phyloP scores from a whole-genome alignment of 2,888 invertebrate genomes.

The Euspilapteryx auroguttella region DNA sequence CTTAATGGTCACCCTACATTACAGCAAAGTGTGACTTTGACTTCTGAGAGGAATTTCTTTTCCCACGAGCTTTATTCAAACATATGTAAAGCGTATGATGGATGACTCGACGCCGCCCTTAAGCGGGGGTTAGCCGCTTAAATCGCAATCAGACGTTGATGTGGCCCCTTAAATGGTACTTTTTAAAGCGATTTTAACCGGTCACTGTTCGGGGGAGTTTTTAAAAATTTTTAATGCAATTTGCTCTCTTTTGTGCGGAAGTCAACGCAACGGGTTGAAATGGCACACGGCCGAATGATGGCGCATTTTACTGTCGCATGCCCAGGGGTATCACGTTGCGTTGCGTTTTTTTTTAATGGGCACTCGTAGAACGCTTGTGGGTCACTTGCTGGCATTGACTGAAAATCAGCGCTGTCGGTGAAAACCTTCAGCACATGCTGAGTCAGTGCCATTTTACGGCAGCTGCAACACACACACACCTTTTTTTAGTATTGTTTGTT shows the following conservation, averaged over 20 bases:
- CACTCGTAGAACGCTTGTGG: too few species aligned
- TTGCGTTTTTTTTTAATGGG: too few species aligned
- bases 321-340: constrained; percentile 25
- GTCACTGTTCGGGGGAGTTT: constrained; percentile 31
- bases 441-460: too few species aligned
- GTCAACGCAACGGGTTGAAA: constrained; percentile 30
- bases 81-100: constrained; percentile 64
- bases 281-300: constrained; percentile 48
- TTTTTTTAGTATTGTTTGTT: too few species aligned
- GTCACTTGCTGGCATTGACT: too few species aligned
- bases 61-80: constrained; percentile 64
- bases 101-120: constrained; percentile 44
- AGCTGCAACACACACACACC: too few species aligned
- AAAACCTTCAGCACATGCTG: too few species aligned
- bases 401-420: too few species aligned
- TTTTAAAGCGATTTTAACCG: constrained; percentile 52
- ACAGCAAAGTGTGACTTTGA: constrained; percentile 41
- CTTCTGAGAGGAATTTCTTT: constrained; percentile 60
- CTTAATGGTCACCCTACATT: constrained; percentile 24
- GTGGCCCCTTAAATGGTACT: constrained; percentile 39
- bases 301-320: constrained; percentile 36
- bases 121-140: constrained; percentile 44
- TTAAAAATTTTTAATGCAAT: constrained; percentile 47
- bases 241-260: constrained; percentile 19
- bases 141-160: constrained; percentile 36